phyloP scores from a whole-genome alignment of 2,888 invertebrate genomes.

The Cantharis nigra region DNA sequence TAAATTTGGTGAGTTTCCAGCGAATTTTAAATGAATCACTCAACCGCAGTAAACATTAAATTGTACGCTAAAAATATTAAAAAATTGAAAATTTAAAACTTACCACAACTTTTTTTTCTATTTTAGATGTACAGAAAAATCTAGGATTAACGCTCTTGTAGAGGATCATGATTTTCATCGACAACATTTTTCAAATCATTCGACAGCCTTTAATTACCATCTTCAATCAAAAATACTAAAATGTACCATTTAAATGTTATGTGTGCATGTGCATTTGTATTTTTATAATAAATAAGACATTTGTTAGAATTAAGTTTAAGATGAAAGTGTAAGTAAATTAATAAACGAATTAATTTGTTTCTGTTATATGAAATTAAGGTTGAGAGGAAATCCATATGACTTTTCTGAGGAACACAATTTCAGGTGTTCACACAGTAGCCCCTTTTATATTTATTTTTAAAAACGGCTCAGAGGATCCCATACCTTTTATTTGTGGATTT shows the following conservation, averaged over 20 bases:
- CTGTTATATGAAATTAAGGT: not conserved
- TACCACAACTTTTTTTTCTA: not conserved
- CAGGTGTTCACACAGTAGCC: no score
- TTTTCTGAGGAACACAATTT: no score
- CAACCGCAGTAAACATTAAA: not conserved
- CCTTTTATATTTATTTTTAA: no score
- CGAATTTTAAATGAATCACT: conserved; percentile 1
- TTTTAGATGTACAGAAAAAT: conserved; percentile 18
- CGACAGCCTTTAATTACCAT: not conserved
- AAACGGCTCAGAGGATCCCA: no score
- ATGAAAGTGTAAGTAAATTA: conserved; percentile 13
- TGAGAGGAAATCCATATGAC: no score
- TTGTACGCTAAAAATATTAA: not conserved
- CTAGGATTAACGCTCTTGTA: conserved; percentile 12
- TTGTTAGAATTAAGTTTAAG: conserved; percentile 21
- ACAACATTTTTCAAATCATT: not conserved
- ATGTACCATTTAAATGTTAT: conserved; percentile 6
- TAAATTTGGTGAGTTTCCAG: conserved; percentile 15
- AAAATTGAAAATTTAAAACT: not conserved
- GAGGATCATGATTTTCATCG: not conserved
- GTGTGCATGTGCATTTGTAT: conserved; percentile 27
- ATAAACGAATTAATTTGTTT: conserved; percentile 22
- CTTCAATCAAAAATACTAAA: conserved; percentile 2
- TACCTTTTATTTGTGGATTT: no score
- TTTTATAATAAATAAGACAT: conserved; percentile 25